These are phyloP conservation scores for Microplitis manilae DNA, from an alignment of 2,888 invertebrate species.

Conservation along the genomic window DNA sequence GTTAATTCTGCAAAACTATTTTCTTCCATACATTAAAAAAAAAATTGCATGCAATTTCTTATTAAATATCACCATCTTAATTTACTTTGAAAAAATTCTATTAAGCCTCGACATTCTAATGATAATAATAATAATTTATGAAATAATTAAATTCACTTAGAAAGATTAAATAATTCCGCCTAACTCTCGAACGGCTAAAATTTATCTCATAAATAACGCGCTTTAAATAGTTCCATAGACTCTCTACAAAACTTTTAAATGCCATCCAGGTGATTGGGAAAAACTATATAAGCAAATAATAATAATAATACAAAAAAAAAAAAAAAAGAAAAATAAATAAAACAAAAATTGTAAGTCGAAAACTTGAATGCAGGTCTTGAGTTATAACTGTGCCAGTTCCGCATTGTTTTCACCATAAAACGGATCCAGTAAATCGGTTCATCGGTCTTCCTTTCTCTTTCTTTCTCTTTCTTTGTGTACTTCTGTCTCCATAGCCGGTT, in stretches of 20 bases:
- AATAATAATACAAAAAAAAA: neutral
- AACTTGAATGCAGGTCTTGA: constrained; percentile 30
- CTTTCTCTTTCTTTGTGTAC: constrained; percentile 18
- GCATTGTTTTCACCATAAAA: constrained; percentile 46
- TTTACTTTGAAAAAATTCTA: too few relatives aligned
- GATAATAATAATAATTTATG: too few relatives aligned
- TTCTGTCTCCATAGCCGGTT: neutral
- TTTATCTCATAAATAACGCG: neutral
- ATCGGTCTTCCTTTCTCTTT: constrained; percentile 24
- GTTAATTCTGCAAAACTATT: too few relatives aligned
- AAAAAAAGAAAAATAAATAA: neutral
- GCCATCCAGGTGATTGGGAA: neutral
- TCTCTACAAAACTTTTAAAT: neutral
- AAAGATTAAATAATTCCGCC: neutral
- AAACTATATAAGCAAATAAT: neutral
- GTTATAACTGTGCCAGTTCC: constrained; percentile 39
- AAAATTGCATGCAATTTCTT: too few relatives aligned
- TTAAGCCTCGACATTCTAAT: too few relatives aligned
- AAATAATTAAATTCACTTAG: too few relatives aligned
- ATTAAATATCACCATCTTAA: too few relatives aligned
- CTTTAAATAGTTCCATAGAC: neutral
- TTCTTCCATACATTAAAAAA: too few relatives aligned
- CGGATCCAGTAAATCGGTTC: constrained; percentile 46
- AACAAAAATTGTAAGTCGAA: constrained; percentile 14
- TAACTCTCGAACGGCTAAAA: neutral